Conservation (phyloP, 1,140 invertebrate species). For the Aphaenogaster ashmeadi region DNA sequence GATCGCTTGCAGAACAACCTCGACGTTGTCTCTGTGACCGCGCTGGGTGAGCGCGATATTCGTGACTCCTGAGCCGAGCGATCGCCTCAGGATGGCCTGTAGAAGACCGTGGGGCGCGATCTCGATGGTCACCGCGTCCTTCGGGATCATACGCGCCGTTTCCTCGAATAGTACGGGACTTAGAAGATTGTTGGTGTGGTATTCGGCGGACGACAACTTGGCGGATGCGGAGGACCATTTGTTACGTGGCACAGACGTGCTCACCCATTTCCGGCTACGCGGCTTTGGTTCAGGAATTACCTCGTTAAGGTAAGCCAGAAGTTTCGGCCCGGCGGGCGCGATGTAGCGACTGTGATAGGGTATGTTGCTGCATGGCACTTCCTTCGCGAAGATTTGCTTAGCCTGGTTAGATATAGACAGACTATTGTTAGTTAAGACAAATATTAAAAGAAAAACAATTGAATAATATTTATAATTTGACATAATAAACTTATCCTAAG, state of each 20-base stretch:
- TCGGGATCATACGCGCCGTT: slow-evolving; percentile 91
- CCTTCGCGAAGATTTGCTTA: slow-evolving; percentile 92
- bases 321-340: slow-evolving; percentile 89
- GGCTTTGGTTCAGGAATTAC: slow-evolving; percentile 91
- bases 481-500: neutral
- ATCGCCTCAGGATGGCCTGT: slow-evolving; percentile 90
- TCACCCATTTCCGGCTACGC: slow-evolving; percentile 94
- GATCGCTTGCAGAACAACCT: slow-evolving; percentile 91
- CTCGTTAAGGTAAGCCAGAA: slow-evolving; percentile 91
- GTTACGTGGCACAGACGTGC: slow-evolving; percentile 93
- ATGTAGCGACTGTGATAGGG: slow-evolving; percentile 93
- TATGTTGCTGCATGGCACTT: slow-evolving; percentile 91
- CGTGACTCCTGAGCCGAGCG: slow-evolving; percentile 87
- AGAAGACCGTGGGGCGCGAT: slow-evolving; percentile 94
- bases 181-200: slow-evolving; percentile 97
- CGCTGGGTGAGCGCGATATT: slow-evolving; percentile 94
- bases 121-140: slow-evolving; percentile 93
- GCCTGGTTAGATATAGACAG: slow-evolving; percentile 85
- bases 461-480: neutral
- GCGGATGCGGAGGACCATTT: slow-evolving; percentile 92
- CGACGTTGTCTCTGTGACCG: slow-evolving; percentile 91
- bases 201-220: slow-evolving; percentile 94
- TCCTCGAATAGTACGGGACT: slow-evolving; percentile 96
- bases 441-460: neutral
- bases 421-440: neutral